Base-by-base conservation (phyloP, 2,797 vertebrate species). In the Pseudomugil gertrudae region DNA sequence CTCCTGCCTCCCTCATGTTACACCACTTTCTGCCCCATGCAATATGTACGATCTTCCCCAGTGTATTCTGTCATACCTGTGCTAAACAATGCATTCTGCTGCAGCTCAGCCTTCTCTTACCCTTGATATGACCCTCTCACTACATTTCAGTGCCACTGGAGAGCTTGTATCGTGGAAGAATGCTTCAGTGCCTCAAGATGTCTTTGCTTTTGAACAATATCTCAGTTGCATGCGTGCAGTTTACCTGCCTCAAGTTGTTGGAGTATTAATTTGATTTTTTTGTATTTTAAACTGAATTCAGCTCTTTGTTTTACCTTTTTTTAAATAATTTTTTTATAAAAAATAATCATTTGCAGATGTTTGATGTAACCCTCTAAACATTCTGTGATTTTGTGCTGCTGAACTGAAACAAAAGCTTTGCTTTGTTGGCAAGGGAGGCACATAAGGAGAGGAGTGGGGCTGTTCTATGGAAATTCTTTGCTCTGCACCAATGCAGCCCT, bases 121-220 rank as follows among this genome's bases (percentile, higher is more conserved):
- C 87, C 85, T 90, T 78, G 69, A 65, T 5, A 13, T 84, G 78
- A 91, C 76, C 87, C 75, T 63, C 2, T 33, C 72, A 4, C 17
- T 60, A 66, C 78, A 80, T 86, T 78, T 83, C 67, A 75, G 84
- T 48, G 63, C 63, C 80, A 65, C 82, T n/a, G 2, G 57, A 80
- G 74, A 78, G 43, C 32, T 58, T 38, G 61, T 63, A 50, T 66
- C 40, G 57, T 32, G 32, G 32, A 36, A 61, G 48, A 48, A 68
- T 9, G 54, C 61, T 33, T 43, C 51, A n/a, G 64, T 64, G 63
- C 52, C 24, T n/a, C 17, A 32, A 40, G 10, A 27, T 40, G 4
- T 71, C 30, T 55, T 48, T 57, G 45, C 57, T 61, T 48, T 38
- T 40, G 23, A 63, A 9, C 60, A 35, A 5, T 65, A 40, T 64